Evolutionary conservation across 2,113 vertebrate genomes (phyloP).

Genomic region (Genyomyrus donnyi): DNA sequence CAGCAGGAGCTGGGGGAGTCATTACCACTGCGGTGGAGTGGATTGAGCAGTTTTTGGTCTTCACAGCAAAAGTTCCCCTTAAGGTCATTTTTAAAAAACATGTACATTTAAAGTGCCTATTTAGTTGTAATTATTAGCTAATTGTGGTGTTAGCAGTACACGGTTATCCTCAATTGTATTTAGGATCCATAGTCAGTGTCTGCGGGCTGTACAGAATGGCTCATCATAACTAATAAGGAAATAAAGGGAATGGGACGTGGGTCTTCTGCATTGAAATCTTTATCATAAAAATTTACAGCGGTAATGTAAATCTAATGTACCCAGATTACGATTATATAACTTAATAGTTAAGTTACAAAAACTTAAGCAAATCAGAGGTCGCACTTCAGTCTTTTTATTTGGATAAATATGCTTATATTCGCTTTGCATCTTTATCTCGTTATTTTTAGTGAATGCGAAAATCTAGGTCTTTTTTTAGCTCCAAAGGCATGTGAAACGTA

Average conservation of each 20-base stretch:
- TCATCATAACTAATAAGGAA: background rate
- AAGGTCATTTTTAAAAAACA: background rate
- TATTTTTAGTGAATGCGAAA: background rate
- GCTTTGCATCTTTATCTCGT: background rate
- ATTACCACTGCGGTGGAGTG: background rate
- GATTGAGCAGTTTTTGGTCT: background rate
- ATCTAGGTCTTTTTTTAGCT: background rate
- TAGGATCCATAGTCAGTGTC: background rate
- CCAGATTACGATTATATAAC: background rate
- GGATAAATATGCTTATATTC: background rate
- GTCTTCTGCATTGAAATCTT: background rate
- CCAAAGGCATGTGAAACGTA: background rate
- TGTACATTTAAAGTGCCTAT: background rate
- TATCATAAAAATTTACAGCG: background rate
- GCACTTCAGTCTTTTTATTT: background rate
- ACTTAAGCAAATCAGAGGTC: background rate
- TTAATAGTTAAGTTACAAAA: background rate
- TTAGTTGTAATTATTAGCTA: background rate
- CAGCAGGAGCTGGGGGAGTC: background rate
- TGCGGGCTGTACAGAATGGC: background rate
- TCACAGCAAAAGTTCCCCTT: background rate
- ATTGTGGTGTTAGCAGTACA: background rate
- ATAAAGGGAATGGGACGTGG: background rate
- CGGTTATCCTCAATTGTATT: background rate
- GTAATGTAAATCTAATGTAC: background rate